Evolutionary conservation across 2,888 invertebrate species (phyloP), one percentile per base, ranked within the genome.

Genomic region (Balanococcus diminutus): DNA sequence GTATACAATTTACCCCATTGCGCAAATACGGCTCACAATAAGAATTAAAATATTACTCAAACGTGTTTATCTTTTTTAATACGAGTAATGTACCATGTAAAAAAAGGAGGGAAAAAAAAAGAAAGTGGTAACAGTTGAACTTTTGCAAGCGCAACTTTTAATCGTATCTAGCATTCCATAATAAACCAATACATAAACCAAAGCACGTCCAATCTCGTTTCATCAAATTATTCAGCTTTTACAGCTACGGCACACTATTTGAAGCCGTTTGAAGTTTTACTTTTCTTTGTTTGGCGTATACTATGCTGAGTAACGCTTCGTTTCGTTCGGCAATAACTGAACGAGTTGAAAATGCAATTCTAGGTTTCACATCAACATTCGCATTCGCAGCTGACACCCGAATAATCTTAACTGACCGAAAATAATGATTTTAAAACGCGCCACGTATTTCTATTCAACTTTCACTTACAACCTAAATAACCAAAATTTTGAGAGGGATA

Each of bases 61-160:
- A 79, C 75, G 75, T 79, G 75, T 36, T 36, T 79, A 79, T 79
- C 32, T 79, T 79, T 67, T 67, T 28, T 67, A 67, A 46, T 46
- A 46, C 16, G n/a, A 16, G 2, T 3, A 46, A 19, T 14, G 8
- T 22, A 4, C 19, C 1, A 72, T 31, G 14, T 3, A 31, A 16
- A 72, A 72, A 32, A 16, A 72, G 16, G 4, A 32, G 16, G 4
- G 6, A 16, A 8, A 36, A 22, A 36, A 79, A 79, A 19, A 22
- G 36, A 79, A 79, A 79, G n/a, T 36, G n/a, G 75, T 36, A 79
- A 79, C 75, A 79, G n/a, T 36, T 79, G 75, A 79, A 79, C 32
- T 79, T 79, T 31, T 11, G 2, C 75, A 79, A 79, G 36, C 11
- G 1, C 2, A 36, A 79, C 75, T 79, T 79, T 79, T 79, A 79